These are phyloP conservation scores for Aromia moschata DNA, from an alignment of 2,888 invertebrate species.

Conservation along the genomic window DNA sequence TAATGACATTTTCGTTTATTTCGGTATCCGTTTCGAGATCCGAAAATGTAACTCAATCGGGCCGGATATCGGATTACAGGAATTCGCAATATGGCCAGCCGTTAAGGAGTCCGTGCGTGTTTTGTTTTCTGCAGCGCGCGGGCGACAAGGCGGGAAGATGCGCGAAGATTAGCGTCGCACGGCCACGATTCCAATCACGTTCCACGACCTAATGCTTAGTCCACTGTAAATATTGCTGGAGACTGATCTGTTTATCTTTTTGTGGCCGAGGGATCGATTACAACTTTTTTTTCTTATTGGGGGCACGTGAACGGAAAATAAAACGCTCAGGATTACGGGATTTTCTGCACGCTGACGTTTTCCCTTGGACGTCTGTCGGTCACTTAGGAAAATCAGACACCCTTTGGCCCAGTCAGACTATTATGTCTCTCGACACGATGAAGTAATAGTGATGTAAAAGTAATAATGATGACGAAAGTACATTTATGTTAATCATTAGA, in stretches of 20 bases:
- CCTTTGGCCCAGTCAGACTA: too few species aligned
- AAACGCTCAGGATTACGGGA: slow-evolving; percentile 10
- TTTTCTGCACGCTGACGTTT: not conserved
- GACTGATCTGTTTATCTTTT: slow-evolving; percentile 47
- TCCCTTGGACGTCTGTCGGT: not conserved
- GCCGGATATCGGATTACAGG: slow-evolving; percentile 59
- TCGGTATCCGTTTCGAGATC: slow-evolving; percentile 54
- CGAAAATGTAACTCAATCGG: slow-evolving; percentile 58
- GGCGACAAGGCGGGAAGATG: slow-evolving; percentile 31
- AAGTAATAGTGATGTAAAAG: too few species aligned
- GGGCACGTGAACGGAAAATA: slow-evolving; percentile 30
- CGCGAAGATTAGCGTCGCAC: slow-evolving; percentile 46
- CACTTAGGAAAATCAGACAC: not conserved
- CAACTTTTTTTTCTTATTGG: slow-evolving; percentile 26
- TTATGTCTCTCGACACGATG: too few species aligned
- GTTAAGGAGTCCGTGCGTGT: slow-evolving; percentile 60
- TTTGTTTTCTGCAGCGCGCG: slow-evolving; percentile 43
- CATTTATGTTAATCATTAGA: too few species aligned
- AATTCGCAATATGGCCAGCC: slow-evolving; percentile 59
- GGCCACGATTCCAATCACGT: slow-evolving; percentile 55
- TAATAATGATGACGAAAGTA: too few species aligned
- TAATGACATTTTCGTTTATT: slow-evolving; percentile 62
- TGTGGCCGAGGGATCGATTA: slow-evolving; percentile 43
- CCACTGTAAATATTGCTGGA: slow-evolving; percentile 59
- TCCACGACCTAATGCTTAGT: slow-evolving; percentile 54